A percentile compares a stretch with the other conserved stretches of the same genome.
These are phyloP conservation scores for Heliconius melpomene DNA, from an alignment of 1,140 invertebrate species.

Conservation along the genomic window DNA sequence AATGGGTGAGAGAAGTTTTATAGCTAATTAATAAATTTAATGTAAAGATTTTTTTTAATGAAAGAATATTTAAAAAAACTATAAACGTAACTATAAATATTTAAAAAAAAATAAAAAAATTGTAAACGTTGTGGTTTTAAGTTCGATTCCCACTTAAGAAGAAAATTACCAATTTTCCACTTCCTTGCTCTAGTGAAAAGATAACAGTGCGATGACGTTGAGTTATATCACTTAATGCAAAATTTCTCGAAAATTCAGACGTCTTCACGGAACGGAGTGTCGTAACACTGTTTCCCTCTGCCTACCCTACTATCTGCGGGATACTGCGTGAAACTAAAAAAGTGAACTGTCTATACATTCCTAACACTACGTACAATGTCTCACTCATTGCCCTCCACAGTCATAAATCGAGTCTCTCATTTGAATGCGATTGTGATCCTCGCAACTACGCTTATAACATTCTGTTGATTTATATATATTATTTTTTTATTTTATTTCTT, in stretches of 20 bases:
- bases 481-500: background rate
- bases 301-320: too few relatives aligned
- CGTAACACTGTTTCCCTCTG: background rate
- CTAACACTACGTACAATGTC: conserved; percentile 50
- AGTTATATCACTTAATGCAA: too few relatives aligned
- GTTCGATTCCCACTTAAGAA: too few relatives aligned
- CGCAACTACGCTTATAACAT: conserved; percentile 39
- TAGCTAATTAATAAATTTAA: background rate
- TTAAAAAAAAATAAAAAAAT: too few relatives aligned
- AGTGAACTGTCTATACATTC: background rate
- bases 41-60: too few relatives aligned
- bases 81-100: too few relatives aligned
- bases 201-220: too few relatives aligned
- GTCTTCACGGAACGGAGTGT: background rate
- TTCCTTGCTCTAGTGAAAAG: too few relatives aligned
- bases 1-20: background rate
- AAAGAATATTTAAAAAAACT: too few relatives aligned
- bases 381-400: conserved; percentile 57
- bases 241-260: background rate
- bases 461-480: conserved; percentile 18
- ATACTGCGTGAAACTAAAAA: too few relatives aligned
- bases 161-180: too few relatives aligned
- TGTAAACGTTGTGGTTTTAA: too few relatives aligned
- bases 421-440: conserved; percentile 76
- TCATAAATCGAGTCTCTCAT: conserved; percentile 70